Conservation (phyloP, 2,113 vertebrate genomes). For the Erinaceus europaeus region DNA sequence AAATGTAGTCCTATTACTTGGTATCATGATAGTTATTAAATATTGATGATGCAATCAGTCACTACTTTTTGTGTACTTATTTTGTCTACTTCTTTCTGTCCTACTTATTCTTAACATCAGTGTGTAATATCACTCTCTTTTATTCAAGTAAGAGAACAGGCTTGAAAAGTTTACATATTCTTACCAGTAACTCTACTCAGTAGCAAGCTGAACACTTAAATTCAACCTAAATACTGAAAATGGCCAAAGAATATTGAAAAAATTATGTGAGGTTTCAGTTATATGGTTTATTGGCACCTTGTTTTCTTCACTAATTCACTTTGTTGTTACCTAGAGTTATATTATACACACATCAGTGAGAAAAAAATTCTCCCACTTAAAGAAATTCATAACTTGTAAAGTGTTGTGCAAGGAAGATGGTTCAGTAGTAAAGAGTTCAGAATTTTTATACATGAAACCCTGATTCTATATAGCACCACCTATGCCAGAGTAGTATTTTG, state of each 20-base stretch:
- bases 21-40: not conserved
- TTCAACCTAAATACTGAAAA: not conserved
- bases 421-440: no score
- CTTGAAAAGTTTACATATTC: not conserved
- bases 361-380: conserved; percentile 2
- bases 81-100: not conserved
- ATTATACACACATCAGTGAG: not conserved
- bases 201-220: not conserved
- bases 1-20: not conserved
- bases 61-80: not conserved
- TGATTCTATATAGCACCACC: no score
- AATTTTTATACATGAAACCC: no score
- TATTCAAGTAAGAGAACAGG: no score
- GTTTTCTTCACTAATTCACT: not conserved
- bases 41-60: not conserved
- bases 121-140: not conserved
- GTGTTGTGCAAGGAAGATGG: no score
- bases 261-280: not conserved
- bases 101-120: not conserved
- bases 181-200: not conserved
- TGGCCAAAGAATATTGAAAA: not conserved
- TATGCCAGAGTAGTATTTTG: no score
- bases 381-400: conserved; percentile 39
- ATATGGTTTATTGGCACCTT: not conserved
- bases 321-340: not conserved